Conservation (phyloP, 2,888 invertebrate genomes). For the Platycnemis pennipes region DNA sequence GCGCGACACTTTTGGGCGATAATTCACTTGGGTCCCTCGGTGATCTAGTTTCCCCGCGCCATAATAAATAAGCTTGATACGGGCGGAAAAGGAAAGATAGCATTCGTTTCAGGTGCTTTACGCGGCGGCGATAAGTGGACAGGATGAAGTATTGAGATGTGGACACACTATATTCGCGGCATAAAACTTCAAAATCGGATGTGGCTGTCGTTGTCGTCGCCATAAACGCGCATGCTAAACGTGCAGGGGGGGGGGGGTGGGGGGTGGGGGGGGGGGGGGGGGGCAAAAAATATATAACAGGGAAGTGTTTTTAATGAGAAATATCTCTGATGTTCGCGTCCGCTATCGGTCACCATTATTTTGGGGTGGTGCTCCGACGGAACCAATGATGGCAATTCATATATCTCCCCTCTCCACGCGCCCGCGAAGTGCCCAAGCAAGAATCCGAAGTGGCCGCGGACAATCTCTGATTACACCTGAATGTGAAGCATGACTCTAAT, state of each 20-base stretch:
- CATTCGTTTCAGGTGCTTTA: conserved; percentile 53
- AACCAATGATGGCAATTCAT: conserved; percentile 42
- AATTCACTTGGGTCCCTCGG: background rate
- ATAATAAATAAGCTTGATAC: conserved; percentile 37
- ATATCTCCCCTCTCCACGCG: background rate
- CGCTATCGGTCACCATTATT: conserved; percentile 48
- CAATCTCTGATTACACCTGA: conserved; percentile 11
- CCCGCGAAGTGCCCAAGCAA: background rate
- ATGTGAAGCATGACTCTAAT: background rate
- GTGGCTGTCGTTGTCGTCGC: conserved; percentile 50
- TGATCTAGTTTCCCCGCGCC: conserved; percentile 35
- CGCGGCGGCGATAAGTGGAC: conserved; percentile 1
- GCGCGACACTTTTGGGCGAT: conserved; percentile 13
- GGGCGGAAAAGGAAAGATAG: conserved; percentile 25
- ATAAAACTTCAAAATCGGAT: conserved; percentile 58
- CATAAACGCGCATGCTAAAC: conserved; percentile 35
- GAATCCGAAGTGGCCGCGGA: background rate
- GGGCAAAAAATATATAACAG: conserved; percentile 1
- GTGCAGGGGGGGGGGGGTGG: no score
- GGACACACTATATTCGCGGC: conserved; percentile 44
- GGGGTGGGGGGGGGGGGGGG: background rate
- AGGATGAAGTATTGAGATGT: conserved; percentile 58
- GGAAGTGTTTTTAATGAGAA: conserved; percentile 53
- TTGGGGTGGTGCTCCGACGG: conserved; percentile 33
- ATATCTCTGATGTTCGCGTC: conserved; percentile 46